A percentile compares a stretch with the other conserved stretches of the same genome.
phyloP scores from a whole-genome alignment of 2,113 vertebrate species.

The Malurus melanocephalus region DNA sequence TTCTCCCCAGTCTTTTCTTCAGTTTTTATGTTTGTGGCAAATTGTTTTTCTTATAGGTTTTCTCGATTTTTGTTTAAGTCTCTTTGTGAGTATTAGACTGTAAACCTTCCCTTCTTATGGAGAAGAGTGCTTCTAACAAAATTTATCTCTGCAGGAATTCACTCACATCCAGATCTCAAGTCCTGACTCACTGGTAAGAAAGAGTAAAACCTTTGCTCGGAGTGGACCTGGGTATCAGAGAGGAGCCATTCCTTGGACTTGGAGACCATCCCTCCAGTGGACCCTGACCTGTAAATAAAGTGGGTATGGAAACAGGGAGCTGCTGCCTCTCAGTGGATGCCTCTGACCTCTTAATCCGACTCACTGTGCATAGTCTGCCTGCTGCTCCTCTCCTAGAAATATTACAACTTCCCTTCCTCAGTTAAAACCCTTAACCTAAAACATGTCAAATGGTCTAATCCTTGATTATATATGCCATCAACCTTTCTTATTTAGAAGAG shows the following conservation, averaged over 20 bases:
- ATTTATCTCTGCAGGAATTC: neutral
- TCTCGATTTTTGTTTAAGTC: neutral
- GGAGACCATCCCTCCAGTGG: neutral
- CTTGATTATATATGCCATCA: neutral
- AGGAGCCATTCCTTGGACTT: neutral
- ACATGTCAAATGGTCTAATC: neutral
- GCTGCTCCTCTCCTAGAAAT: neutral
- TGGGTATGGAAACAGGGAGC: neutral
- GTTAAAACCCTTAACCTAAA: neutral
- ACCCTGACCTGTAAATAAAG: neutral
- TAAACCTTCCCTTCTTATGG: neutral
- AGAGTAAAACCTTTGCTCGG: neutral
- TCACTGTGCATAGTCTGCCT: neutral
- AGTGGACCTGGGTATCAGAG: neutral
- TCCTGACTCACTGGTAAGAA: neutral
- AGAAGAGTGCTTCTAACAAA: neutral
- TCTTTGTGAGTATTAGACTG: neutral
- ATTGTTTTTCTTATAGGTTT: neutral
- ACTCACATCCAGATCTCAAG: neutral
- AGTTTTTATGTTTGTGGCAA: fast-evolving
- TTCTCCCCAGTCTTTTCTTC: neutral
- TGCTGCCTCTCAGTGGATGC: neutral
- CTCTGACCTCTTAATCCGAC: neutral
- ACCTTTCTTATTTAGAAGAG: neutral
- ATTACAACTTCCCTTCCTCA: neutral